Base-by-base conservation (phyloP, 2,797 vertebrate species). In the Alauda arvensis region DNA sequence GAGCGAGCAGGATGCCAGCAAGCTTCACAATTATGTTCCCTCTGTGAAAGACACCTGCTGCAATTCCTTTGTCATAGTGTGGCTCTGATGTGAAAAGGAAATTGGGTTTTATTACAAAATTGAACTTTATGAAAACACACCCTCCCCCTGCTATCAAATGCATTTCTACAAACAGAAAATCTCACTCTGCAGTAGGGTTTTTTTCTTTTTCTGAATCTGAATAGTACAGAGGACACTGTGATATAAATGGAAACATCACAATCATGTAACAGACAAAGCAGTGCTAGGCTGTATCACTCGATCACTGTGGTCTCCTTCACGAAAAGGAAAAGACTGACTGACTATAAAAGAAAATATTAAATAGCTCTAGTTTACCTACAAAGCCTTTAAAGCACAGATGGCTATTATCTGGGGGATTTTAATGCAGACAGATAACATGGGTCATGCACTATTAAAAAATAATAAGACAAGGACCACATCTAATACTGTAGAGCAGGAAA, bases 191-290 rank as follows among this genome's bases (percentile, higher is more conserved):
- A 62, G 87, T 66, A 74, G 77, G 82, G 5, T 12, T 65, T 85
- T 81, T 82, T 83, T 12, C 37, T 76, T 65, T 89, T 90, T 84
- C 85, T 90, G 83, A 77, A 91, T 90, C 83, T 95, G 88, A 94
- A 93, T 80, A 83, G 90, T 88, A 91, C 77, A 91, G 82, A 87
- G 78, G 49, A 76, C 77, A 77, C 34, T 51, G 77, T 56, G 88
- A 89, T 95, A 95, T 90, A 93, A 94, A 89, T 89, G 77, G 93
- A 83, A 94, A 88, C 83, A 55, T 86, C 89, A 93, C 89, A 96
- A 91, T 85, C 83, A 70, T 65, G 23, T 60, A 89, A 80, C 93
- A 92, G 93, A 95, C 93, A 96, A 96, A 95, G 93, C 90, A 68
- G 90, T 76, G 85, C 76, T 77, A 88, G 66, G 67, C 87, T 94